Evolutionary conservation across 2,888 invertebrate genomes (phyloP), one percentile per base, ranked within the genome.

Genomic region (Stenchaetothrips biformis): DNA sequence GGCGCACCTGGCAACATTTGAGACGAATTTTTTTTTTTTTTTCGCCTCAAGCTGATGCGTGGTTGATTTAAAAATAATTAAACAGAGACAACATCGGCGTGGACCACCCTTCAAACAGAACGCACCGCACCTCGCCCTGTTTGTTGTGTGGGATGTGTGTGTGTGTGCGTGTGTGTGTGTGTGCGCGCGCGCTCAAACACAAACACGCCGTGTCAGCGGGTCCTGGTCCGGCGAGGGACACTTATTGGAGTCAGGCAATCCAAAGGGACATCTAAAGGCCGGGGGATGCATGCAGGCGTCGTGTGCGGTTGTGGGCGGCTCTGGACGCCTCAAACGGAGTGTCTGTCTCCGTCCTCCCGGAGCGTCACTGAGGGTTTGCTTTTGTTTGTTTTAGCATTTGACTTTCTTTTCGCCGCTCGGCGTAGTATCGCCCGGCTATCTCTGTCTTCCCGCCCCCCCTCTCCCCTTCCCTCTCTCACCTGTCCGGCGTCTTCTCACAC

Each of bases 401-500:
- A 74, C 67, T 74, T 21, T 74, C 67, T 74, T 74, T 25, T 21
- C 25, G 67, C 25, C 67, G 59, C 59, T 13, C 37, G 37, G 37
- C 4, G 37, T 4, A 37, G n/a, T n/a, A n/a, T n/a, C n/a, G n/a
- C 27, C 67, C 53, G 74, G 48, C 78, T 78, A 79, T 78, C 80
- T 78, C 78, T 21, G 67, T 48, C 80, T n/a, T n/a, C n/a, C 62
- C 80, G 48, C 80, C 18, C 18, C 21, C 77, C 49, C 74, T 48
- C 80, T 81, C 81, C n/a, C n/a, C n/a, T n/a, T 79, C 81, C 80
- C 78, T 80, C 82, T 78, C 81, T 80, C 82, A 80, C 81, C 81
- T 79, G 81, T 82, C 83, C 82, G 81, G 82, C 81, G 81, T 67
- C 78, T 80, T 78, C 80, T 47, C 80, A 79, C 81, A 79, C 82